Percentiles rank a stretch among this genome's conserved stretches.
phyloP scores from a whole-genome alignment of 92 coral and sea anemone genomes.

The Desmophyllum pertusum region DNA sequence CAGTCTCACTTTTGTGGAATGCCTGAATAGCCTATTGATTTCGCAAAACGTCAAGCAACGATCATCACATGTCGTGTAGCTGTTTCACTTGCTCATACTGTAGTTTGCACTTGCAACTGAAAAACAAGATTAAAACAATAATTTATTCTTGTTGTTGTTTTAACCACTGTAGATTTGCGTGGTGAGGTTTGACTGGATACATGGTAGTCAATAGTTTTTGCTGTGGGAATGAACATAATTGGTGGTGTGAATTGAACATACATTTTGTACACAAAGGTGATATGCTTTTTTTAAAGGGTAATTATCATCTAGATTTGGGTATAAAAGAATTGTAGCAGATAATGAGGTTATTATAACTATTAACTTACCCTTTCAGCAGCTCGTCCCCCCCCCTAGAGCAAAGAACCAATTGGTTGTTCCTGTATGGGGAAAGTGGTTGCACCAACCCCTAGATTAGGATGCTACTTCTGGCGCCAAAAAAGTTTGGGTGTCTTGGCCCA shows the following conservation, averaged over 20 bases:
- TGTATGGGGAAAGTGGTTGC: slow-evolving; percentile 60
- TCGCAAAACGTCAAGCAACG: slow-evolving; percentile 66
- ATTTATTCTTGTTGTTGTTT: no score
- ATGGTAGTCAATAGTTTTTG: no score
- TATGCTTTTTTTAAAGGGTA: no score
- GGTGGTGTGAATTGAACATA: no score
- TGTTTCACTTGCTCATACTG: slow-evolving; percentile 64
- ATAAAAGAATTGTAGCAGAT: background rate
- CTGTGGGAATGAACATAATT: no score
- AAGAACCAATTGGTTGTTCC: slow-evolving; percentile 43
- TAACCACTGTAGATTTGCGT: no score
- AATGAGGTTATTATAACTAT: background rate
- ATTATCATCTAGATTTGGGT: background rate
- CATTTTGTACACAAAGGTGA: no score
- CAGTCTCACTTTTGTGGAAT: slow-evolving; percentile 73
- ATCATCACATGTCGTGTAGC: slow-evolving; percentile 45
- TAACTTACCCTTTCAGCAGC: slow-evolving; percentile 66
- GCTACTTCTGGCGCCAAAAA: slow-evolving; percentile 60
- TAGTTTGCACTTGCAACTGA: slow-evolving; percentile 47
- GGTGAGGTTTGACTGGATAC: no score
- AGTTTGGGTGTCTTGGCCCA: slow-evolving; percentile 77
- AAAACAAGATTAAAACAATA: slow-evolving; percentile 26
- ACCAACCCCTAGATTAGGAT: slow-evolving; percentile 59
- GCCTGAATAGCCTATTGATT: slow-evolving; percentile 61
- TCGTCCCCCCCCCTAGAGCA: slow-evolving; percentile 54